phyloP scores from a whole-genome alignment of 2,888 invertebrate species.

The Cheilosia grossa region DNA sequence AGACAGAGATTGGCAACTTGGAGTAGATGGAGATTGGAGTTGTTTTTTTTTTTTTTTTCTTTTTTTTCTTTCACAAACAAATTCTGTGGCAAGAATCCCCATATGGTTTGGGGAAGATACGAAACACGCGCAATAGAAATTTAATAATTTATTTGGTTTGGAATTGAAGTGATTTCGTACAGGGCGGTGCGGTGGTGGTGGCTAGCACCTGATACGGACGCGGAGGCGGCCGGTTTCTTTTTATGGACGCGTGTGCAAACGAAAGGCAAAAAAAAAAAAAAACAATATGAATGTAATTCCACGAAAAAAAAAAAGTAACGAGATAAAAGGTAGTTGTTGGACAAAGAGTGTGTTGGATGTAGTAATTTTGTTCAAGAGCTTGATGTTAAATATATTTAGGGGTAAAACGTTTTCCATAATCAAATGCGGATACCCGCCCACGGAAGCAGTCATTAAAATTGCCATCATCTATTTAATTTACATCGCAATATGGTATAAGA shows the following conservation, averaged over 20 bases:
- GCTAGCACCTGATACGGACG: too few species aligned
- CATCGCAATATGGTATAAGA: too few species aligned
- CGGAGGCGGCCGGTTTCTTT: conserved; percentile 39
- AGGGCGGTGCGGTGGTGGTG: too few species aligned
- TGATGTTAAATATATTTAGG: background rate
- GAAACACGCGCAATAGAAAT: conserved; percentile 59
- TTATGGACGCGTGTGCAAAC: conserved; percentile 44
- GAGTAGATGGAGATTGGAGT: conserved; percentile 25
- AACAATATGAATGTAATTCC: conserved; percentile 38
- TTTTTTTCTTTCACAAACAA: conserved; percentile 35
- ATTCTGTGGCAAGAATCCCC: conserved; percentile 52
- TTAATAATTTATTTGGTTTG: conserved; percentile 54
- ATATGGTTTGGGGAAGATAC: conserved; percentile 36
- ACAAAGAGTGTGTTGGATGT: conserved; percentile 33
- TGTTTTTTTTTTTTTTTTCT: conserved; percentile 19
- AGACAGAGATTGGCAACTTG: conserved; percentile 31
- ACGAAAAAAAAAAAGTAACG: background rate
- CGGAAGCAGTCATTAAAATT: too few species aligned
- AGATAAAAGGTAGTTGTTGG: conserved; percentile 40
- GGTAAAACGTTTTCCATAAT: background rate
- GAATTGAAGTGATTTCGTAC: conserved; percentile 47
- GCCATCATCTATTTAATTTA: too few species aligned
- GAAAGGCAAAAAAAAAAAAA: background rate
- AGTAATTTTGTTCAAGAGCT: background rate
- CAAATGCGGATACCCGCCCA: background rate